A percentile compares a stretch with the other conserved stretches of the same genome.
phyloP scores from a whole-genome alignment of 64 coral and sea anemone species.

The Actinia tenebrosa region DNA sequence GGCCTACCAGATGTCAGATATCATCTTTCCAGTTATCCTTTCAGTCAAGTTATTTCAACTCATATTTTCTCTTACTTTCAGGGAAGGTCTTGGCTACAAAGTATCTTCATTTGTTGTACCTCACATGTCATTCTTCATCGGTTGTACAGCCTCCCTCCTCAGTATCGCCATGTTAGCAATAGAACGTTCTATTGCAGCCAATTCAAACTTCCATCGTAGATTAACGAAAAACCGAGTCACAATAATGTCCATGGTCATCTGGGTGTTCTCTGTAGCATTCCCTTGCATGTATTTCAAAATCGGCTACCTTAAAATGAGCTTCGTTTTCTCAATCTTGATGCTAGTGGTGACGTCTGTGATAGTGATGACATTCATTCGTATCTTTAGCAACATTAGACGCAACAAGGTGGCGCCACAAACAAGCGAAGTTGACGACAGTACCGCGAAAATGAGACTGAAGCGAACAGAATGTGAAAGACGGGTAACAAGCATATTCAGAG shows the following conservation, averaged over 20 bases:
- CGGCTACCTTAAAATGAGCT: constrained; percentile 26
- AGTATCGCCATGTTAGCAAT: constrained; percentile 68
- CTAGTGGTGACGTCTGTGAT: constrained; percentile 30
- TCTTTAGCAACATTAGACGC: constrained; percentile 11
- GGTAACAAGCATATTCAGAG: constrained; percentile 49
- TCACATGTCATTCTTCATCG: constrained; percentile 65
- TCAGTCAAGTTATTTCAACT: not conserved
- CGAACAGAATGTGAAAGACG: constrained; percentile 17
- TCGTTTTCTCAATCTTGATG: constrained; percentile 37
- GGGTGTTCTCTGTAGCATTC: constrained; percentile 26
- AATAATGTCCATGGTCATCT: constrained; percentile 36
- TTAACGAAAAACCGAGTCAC: constrained; percentile 34
- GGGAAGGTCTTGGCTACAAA: not conserved
- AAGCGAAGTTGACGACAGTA: not conserved
- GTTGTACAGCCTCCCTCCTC: constrained; percentile 59
- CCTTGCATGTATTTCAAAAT: constrained; percentile 37
- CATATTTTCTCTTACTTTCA: not conserved
- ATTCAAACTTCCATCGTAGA: constrained; percentile 36
- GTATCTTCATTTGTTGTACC: not conserved
- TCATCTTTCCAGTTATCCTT: no score
- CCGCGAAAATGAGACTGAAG: constrained; percentile 19
- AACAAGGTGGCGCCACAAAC: constrained; percentile 7
- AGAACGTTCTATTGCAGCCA: constrained; percentile 61
- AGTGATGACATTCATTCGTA: constrained; percentile 34
- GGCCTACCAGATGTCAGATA: no score